phyloP scores from a whole-genome alignment of 2,888 invertebrate genomes.

The Pasiphila rectangulata region DNA sequence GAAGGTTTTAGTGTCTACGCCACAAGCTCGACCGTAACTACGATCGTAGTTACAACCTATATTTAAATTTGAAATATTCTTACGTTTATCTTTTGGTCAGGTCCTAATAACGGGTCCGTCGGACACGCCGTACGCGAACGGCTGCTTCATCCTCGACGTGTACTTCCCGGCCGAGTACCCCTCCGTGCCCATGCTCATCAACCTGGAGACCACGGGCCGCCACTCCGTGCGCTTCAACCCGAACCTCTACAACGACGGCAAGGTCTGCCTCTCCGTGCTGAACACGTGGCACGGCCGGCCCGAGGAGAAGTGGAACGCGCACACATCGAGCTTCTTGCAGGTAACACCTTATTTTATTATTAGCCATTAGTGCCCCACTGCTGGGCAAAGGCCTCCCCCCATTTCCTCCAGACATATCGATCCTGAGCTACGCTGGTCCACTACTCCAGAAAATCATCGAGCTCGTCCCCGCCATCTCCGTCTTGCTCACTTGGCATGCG shows the following conservation, averaged over 20 bases:
- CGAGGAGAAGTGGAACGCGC: slow-evolving; percentile 98
- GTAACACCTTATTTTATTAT: slow-evolving; percentile 43
- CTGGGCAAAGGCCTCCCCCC: too few species aligned
- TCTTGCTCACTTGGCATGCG: too few species aligned
- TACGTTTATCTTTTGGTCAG: too few species aligned
- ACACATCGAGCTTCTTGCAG: slow-evolving; percentile 95
- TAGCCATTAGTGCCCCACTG: too few species aligned
- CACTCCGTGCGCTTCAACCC: slow-evolving; percentile 96
- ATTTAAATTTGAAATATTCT: background rate
- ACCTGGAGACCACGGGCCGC: slow-evolving; percentile 93
- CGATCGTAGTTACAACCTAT: too few species aligned
- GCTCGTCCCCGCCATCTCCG: too few species aligned
- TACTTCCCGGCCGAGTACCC: slow-evolving; percentile 93
- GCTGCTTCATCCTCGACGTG: slow-evolving; percentile 95
- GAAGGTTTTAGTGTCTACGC: too few species aligned
- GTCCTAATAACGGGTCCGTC: slow-evolving; percentile 95
- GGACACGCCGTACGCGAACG: slow-evolving; percentile 95
- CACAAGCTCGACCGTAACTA: too few species aligned
- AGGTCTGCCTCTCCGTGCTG: slow-evolving; percentile 94
- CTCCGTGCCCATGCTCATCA: slow-evolving; percentile 93
- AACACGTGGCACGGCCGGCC: slow-evolving; percentile 98
- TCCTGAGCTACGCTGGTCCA: too few species aligned
- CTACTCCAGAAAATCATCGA: too few species aligned
- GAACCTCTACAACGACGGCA: slow-evolving; percentile 96
- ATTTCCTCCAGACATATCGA: too few species aligned